Conservation (phyloP, 1,140 invertebrate species). For the Panulirus ornatus region DNA sequence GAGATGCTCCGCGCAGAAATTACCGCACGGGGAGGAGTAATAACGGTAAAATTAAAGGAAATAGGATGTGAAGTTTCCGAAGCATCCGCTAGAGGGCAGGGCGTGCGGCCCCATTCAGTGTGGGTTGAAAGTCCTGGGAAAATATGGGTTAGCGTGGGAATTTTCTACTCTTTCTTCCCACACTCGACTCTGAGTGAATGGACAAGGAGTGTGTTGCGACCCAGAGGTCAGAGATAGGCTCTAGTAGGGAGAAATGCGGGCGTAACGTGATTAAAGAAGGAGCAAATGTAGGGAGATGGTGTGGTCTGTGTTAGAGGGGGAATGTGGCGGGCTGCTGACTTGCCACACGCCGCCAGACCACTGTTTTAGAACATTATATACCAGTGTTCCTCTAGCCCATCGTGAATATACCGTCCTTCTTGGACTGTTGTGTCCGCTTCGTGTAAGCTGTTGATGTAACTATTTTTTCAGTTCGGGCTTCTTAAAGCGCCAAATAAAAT, state of each 20-base stretch:
- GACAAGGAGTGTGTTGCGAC: slow-evolving; percentile 28
- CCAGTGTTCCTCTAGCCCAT: too few relatives aligned
- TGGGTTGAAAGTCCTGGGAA: slow-evolving; percentile 72
- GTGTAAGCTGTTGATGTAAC: too few relatives aligned
- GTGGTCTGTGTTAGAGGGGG: slow-evolving; percentile 21
- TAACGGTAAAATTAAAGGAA: slow-evolving; percentile 61
- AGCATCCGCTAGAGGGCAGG: slow-evolving; percentile 66
- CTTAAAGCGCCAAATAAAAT: too few relatives aligned
- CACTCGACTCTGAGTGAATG: slow-evolving; percentile 4
- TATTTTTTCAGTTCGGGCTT: too few relatives aligned
- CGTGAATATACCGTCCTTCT: too few relatives aligned
- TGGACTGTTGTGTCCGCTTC: too few relatives aligned
- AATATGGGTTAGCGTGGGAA: slow-evolving; percentile 73
- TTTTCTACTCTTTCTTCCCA: slow-evolving; percentile 64
- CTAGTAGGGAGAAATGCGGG: background rate
- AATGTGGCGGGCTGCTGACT: background rate
- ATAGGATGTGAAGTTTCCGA: slow-evolving; percentile 54
- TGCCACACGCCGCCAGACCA: slow-evolving; percentile 44
- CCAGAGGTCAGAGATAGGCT: slow-evolving; percentile 5
- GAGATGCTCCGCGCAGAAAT: background rate
- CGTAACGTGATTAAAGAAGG: background rate
- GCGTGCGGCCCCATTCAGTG: slow-evolving; percentile 68
- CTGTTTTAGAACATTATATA: background rate
- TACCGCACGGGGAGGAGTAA: background rate
- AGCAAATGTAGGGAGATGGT: slow-evolving; percentile 48